Percentiles rank a stretch among this genome's conserved stretches.
Evolutionary conservation across 2,888 invertebrate genomes (phyloP).

Genomic region (Stenodera caucasica): DNA sequence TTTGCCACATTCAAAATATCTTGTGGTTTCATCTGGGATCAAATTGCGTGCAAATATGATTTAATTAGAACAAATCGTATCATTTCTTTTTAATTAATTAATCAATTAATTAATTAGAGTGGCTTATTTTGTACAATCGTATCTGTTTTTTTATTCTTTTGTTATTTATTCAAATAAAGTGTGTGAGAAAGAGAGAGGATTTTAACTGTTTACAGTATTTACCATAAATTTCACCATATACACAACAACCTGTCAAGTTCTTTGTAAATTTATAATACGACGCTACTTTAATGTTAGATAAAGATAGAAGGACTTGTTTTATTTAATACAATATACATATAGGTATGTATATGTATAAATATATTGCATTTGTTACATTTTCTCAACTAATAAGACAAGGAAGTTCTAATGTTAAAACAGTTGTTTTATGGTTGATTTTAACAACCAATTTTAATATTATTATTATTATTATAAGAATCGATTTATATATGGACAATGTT

Average conservation of each 20-base stretch:
- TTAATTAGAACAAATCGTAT: neutral
- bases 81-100: too few relatives aligned
- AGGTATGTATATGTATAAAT: neutral
- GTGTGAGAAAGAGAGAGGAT: conserved; percentile 6
- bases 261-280: conserved; percentile 3
- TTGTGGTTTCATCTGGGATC: neutral
- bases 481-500: too few relatives aligned
- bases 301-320: conserved; percentile 1
- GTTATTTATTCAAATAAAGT: neutral
- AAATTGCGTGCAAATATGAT: neutral
- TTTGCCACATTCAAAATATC: neutral
- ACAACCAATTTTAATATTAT: neutral
- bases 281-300: neutral
- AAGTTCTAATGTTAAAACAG: neutral
- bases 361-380: neutral
- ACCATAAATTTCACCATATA: conserved; percentile 20
- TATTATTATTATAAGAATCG: too few relatives aligned
- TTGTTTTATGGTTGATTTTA: neutral
- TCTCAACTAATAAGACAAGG: neutral
- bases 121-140: conserved; percentile 4
- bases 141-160: neutral
- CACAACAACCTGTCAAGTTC: conserved; percentile 8
- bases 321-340: too few relatives aligned
- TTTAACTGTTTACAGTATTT: conserved; percentile 16
- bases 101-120: neutral